phyloP scores from a whole-genome alignment of 2,888 invertebrate genomes.

The Xanthia icteritia region DNA sequence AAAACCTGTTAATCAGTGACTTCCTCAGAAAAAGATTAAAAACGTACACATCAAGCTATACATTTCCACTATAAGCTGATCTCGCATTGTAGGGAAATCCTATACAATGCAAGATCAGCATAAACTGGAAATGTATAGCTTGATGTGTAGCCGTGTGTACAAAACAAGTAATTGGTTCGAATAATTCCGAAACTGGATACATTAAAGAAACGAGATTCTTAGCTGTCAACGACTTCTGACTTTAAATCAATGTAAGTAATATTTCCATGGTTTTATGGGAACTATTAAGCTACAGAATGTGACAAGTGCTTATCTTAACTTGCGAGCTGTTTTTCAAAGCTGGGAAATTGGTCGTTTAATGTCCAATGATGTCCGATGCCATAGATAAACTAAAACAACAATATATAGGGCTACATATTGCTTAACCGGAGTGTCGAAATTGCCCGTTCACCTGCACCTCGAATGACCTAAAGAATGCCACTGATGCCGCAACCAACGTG shows the following conservation, averaged over 20 bases:
- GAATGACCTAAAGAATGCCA: no score
- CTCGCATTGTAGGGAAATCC: no score
- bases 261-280: conserved; percentile 48
- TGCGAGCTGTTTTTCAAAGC: conserved; percentile 15
- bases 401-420: background rate
- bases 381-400: conserved; percentile 41
- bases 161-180: conserved; percentile 78
- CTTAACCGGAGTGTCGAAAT: background rate
- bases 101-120: no score
- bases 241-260: conserved; percentile 61
- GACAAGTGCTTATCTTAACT: conserved; percentile 47
- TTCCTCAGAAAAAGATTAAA: conserved; percentile 82
- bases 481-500: no score
- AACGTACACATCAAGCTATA: conserved; percentile 35
- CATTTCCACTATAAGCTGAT: no score
- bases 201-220: conserved; percentile 75
- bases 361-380: background rate
- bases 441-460: no score
- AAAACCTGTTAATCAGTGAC: conserved; percentile 82
- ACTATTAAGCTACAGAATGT: conserved; percentile 47
- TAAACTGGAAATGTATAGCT: no score
- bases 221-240: conserved; percentile 65
- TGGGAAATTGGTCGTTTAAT: conserved; percentile 39
- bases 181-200: conserved; percentile 75
- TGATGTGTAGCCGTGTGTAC: conserved; percentile 46